Evolutionary conservation across 1,140 invertebrate genomes (phyloP).

Genomic region (Intoshia linei): DNA sequence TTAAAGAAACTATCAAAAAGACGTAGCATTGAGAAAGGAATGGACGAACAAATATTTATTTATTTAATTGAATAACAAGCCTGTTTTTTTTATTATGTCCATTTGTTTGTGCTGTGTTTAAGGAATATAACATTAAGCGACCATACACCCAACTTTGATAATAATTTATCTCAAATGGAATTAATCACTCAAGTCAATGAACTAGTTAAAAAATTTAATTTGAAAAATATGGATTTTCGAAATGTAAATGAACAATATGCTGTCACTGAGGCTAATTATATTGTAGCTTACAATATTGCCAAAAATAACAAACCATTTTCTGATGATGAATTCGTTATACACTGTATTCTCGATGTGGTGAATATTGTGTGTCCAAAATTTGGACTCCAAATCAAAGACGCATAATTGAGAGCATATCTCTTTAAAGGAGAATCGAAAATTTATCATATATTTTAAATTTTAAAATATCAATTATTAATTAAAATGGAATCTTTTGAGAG

Average conservation of each 20-base stretch:
- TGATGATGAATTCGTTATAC: slow-evolving; percentile 13
- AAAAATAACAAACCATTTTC: slow-evolving; percentile 13
- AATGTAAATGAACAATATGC: slow-evolving; percentile 1
- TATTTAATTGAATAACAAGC: no score
- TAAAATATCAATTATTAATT: slow-evolving; percentile 1
- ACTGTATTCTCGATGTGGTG: slow-evolving; percentile 12
- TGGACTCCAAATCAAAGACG: slow-evolving; percentile 7
- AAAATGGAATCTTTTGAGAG: not conserved
- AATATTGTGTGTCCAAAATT: slow-evolving; percentile 13
- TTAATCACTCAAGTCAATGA: not conserved
- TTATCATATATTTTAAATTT: slow-evolving; percentile 1
- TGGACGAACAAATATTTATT: no score
- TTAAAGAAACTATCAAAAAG: no score
- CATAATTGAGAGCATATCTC: no score
- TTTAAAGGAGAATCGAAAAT: no score
- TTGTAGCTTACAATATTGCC: slow-evolving; percentile 8
- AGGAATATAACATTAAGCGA: slow-evolving; percentile 13
- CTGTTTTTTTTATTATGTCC: no score
- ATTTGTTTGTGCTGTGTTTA: slow-evolving; percentile 11
- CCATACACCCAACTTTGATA: slow-evolving; percentile 9
- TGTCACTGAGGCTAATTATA: slow-evolving; percentile 11
- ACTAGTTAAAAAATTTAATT: slow-evolving; percentile 1
- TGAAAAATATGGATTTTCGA: not conserved
- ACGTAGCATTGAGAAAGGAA: no score
- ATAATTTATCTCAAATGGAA: slow-evolving; percentile 1